Conservation (phyloP, 2,113 vertebrate genomes). For the Chauna torquata region DNA sequence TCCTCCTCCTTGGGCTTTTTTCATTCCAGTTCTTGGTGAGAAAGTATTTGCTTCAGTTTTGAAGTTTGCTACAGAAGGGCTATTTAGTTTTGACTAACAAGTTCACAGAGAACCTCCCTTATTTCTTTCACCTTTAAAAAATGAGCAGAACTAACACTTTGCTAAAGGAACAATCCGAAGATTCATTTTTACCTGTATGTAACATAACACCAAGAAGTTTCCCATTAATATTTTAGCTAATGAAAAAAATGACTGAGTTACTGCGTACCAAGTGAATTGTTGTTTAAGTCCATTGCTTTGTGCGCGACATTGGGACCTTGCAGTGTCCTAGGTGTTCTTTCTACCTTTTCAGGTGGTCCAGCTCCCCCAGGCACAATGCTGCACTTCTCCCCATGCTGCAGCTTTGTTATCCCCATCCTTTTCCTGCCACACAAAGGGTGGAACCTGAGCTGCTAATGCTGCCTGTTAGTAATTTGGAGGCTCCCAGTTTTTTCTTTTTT, state of each 20-base stretch:
- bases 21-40: neutral
- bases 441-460: neutral
- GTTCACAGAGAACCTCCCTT: neutral
- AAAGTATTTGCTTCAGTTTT: neutral
- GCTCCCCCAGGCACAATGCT: neutral
- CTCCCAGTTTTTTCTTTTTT: neutral
- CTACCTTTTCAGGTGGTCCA: neutral
- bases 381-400: neutral
- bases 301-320: neutral
- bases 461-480: neutral
- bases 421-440: rapidly evolving
- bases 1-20: neutral
- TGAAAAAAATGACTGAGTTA: neutral
- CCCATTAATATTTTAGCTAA: neutral
- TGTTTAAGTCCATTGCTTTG: neutral
- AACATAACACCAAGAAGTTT: neutral
- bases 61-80: neutral
- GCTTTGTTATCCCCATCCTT: neutral
- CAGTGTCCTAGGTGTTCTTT: no score
- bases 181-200: neutral
- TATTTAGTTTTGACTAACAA: neutral
- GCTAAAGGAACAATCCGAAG: neutral
- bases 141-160: neutral
- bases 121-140: neutral
- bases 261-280: neutral